Evolutionary conservation across 2,888 invertebrate species (phyloP).

Genomic region (Unio pictorum): DNA sequence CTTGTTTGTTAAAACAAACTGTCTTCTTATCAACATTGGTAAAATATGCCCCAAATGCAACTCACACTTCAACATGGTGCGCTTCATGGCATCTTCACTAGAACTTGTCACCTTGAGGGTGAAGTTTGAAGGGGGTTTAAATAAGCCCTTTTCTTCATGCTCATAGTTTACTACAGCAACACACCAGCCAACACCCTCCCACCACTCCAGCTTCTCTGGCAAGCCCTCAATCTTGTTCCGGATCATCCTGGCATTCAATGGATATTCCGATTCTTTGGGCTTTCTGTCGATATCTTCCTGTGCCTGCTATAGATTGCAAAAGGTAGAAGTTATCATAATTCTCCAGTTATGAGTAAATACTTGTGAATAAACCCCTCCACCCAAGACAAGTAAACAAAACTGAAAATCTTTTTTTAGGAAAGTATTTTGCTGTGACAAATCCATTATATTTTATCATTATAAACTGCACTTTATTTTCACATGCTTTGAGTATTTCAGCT

Average conservation of each 20-base stretch:
- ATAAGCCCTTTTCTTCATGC: constrained; percentile 32
- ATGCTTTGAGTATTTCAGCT: too few species aligned
- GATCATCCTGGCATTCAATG: constrained; percentile 22
- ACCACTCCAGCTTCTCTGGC: constrained; percentile 43
- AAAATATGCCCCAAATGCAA: not conserved
- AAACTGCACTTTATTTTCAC: too few species aligned
- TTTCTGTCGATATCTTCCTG: not conserved
- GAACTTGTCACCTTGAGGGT: constrained; percentile 35
- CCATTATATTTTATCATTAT: too few species aligned
- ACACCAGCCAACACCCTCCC: constrained; percentile 39
- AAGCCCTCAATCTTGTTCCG: constrained; percentile 27
- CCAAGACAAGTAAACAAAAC: not conserved
- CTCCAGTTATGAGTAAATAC: not conserved
- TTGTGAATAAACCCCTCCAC: not conserved
- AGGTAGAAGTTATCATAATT: not conserved
- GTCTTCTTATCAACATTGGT: too few species aligned
- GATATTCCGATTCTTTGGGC: not conserved
- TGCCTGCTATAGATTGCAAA: not conserved
- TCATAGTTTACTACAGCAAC: constrained; percentile 39
- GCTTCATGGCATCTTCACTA: constrained; percentile 33
- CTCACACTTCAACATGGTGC: constrained; percentile 42
- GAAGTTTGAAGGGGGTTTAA: constrained; percentile 42
- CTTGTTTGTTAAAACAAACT: too few species aligned
- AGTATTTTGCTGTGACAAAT: not conserved
- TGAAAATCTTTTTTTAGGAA: not conserved